These are phyloP conservation scores for Margarornis squamiger DNA, from an alignment of 2,797 vertebrate species.

Conservation along the genomic window DNA sequence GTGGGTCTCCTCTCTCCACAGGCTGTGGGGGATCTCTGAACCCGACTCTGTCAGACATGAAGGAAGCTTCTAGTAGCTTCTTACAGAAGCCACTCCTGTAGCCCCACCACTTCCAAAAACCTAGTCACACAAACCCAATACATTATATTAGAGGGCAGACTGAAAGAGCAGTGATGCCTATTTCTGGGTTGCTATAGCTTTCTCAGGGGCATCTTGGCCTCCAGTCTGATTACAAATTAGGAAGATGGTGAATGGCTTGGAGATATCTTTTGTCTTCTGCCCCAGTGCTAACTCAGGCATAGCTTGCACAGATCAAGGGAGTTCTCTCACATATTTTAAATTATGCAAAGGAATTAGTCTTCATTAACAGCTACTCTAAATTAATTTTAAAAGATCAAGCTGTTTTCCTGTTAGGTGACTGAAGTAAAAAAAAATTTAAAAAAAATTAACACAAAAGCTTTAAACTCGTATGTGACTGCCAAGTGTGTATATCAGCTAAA, in stretches of 20 bases:
- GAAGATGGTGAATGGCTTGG: neutral
- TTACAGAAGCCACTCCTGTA: neutral
- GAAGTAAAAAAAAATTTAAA: neutral
- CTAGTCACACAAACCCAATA: neutral
- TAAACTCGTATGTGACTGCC: neutral
- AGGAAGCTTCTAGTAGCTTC: neutral
- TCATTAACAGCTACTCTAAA: conserved; percentile 47
- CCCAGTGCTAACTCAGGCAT: neutral
- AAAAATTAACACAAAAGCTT: neutral
- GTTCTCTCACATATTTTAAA: neutral
- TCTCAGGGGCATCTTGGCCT: neutral
- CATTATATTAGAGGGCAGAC: neutral
- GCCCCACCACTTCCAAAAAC: neutral
- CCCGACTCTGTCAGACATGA: neutral
- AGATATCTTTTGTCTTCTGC: neutral
- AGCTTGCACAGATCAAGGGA: neutral
- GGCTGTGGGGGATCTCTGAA: neutral
- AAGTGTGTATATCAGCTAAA: neutral
- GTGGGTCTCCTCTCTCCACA: neutral
- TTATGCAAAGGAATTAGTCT: conserved; percentile 43
- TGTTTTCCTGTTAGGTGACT: neutral
- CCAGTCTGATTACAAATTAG: neutral
- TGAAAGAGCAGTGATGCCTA: neutral
- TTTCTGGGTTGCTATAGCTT: neutral
- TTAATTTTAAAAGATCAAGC: conserved; percentile 41